Evolutionary conservation across 1,140 invertebrate species (phyloP).

Genomic region (Lineus longissimus): DNA sequence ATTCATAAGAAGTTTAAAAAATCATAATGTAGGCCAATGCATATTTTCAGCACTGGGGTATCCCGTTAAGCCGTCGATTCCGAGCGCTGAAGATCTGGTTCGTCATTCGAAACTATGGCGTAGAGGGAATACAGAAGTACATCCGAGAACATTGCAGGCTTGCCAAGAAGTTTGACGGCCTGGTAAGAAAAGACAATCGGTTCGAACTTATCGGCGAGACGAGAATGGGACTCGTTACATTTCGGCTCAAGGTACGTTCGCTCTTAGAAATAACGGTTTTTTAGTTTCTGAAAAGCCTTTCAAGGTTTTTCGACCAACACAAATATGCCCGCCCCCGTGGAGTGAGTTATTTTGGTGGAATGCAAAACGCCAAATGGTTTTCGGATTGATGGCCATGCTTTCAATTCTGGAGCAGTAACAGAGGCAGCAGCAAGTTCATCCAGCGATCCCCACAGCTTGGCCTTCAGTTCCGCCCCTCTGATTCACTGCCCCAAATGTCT

Average conservation of each 20-base stretch:
- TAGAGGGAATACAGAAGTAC: constrained; percentile 87
- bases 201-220: constrained; percentile 96
- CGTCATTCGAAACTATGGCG: constrained; percentile 88
- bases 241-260: constrained; percentile 72
- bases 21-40: too few relatives aligned
- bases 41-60: constrained; percentile 82
- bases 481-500: not conserved
- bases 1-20: too few relatives aligned
- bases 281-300: not conserved
- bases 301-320: too few relatives aligned
- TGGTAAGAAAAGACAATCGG: constrained; percentile 77
- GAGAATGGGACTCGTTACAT: constrained; percentile 89
- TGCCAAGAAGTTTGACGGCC: constrained; percentile 86
- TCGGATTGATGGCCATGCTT: too few relatives aligned
- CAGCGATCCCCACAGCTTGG: too few relatives aligned
- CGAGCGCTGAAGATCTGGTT: constrained; percentile 96
- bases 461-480: too few relatives aligned
- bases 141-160: constrained; percentile 87
- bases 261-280: too few relatives aligned
- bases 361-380: too few relatives aligned
- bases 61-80: constrained; percentile 89
- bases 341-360: too few relatives aligned
- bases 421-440: too few relatives aligned
- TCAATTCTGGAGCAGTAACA: too few relatives aligned
- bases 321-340: too few relatives aligned